These are phyloP conservation scores for Arrhamphus sclerolepis DNA, from an alignment of 2,797 vertebrate species.

Conservation along the genomic window DNA sequence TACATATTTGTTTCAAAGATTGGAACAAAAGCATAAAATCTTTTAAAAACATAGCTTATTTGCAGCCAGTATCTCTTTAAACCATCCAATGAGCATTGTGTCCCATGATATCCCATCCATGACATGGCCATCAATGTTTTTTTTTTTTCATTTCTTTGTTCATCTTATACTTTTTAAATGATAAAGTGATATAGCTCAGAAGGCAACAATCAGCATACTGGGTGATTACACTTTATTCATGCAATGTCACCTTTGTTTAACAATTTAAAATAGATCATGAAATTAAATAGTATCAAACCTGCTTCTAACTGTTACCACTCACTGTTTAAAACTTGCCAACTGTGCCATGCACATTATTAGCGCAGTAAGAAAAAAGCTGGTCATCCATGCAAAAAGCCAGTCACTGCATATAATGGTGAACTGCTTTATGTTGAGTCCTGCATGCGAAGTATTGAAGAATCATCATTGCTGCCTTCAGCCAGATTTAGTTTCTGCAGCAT, in stretches of 20 bases:
- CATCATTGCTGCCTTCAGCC: slow-evolving; percentile 15
- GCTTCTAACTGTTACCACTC: too few species aligned
- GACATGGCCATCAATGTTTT: slow-evolving; percentile 5
- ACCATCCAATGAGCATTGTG: slow-evolving; percentile 28
- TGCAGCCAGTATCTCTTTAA: background rate
- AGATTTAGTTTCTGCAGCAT: slow-evolving; percentile 28
- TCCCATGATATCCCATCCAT: slow-evolving; percentile 13
- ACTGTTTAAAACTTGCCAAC: too few species aligned
- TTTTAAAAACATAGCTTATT: background rate
- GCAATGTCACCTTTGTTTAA: too few species aligned
- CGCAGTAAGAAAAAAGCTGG: too few species aligned
- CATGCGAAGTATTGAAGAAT: slow-evolving; percentile 19
- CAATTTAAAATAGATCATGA: too few species aligned
- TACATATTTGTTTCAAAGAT: slow-evolving; percentile 30
- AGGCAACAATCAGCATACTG: too few species aligned
- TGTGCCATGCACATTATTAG: too few species aligned
- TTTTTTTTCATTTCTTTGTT: background rate
- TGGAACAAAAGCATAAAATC: slow-evolving; percentile 52
- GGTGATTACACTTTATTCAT: too few species aligned
- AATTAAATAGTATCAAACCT: too few species aligned
- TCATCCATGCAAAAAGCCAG: too few species aligned
- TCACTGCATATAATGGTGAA: too few species aligned
- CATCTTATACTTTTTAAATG: slow-evolving; percentile 2
- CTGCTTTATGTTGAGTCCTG: background rate
- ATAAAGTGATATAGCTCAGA: too few species aligned